phyloP scores from a whole-genome alignment of 2,797 vertebrate species.

The Crax fasciolata region DNA sequence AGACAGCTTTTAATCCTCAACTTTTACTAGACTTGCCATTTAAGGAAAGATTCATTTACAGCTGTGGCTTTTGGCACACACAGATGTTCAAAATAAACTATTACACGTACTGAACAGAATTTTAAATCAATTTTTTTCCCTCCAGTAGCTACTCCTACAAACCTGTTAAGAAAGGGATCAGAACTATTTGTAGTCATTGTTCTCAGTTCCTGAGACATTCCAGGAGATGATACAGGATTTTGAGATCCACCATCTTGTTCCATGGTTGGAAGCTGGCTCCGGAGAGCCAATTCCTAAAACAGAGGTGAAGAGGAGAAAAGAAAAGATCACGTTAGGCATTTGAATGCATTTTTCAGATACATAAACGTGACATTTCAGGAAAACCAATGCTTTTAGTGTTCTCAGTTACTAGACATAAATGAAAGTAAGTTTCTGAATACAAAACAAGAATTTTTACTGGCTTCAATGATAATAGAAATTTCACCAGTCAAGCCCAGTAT shows the following conservation, averaged over 20 bases:
- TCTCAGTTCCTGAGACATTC: constrained; percentile 95
- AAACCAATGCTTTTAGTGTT: not conserved
- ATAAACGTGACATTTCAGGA: not conserved
- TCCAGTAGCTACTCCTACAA: constrained; percentile 73
- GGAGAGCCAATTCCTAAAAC: constrained; percentile 93
- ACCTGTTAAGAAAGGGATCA: constrained; percentile 99
- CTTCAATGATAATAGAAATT: not conserved
- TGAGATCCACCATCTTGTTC: constrained; percentile 93
- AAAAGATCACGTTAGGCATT: constrained; percentile 26
- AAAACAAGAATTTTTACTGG: not conserved
- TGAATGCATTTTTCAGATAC: not conserved
- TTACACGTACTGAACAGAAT: constrained; percentile 67
- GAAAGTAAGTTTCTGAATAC: constrained; percentile 19
- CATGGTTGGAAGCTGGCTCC: constrained; percentile 96
- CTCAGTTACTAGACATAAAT: not conserved
- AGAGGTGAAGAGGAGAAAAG: not conserved
- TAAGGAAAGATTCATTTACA: constrained; percentile 78
- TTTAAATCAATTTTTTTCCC: constrained; percentile 27
- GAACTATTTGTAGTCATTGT: constrained; percentile 99
- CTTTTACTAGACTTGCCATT: constrained; percentile 73
- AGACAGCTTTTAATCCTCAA: constrained; percentile 75
- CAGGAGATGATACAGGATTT: constrained; percentile 94
- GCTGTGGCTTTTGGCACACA: constrained; percentile 72
- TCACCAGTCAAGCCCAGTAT: not conserved
- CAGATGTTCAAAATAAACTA: constrained; percentile 77